Percentiles rank a stretch among this genome's conserved stretches.
These are phyloP conservation scores for Laothoe populi DNA, from an alignment of 2,888 invertebrate genomes.

Conservation along the genomic window DNA sequence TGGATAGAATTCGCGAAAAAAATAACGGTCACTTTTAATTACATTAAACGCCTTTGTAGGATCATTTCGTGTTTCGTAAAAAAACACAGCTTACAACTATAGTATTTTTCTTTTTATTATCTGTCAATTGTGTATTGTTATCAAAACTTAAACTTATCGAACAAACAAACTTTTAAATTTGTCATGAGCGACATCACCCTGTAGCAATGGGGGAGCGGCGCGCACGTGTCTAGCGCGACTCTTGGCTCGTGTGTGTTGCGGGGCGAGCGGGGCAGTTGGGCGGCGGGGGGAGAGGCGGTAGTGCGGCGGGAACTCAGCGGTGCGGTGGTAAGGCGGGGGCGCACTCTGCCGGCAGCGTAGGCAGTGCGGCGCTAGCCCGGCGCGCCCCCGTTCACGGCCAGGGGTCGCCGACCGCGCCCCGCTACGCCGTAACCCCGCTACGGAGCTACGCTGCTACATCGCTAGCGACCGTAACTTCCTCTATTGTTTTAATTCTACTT, in stretches of 20 bases:
- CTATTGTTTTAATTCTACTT: slow-evolving; percentile 66
- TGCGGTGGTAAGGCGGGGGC: slow-evolving; percentile 41
- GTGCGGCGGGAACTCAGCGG: slow-evolving; percentile 68
- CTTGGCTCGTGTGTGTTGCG: slow-evolving; percentile 35
- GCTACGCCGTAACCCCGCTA: slow-evolving; percentile 79
- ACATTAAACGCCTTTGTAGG: neutral
- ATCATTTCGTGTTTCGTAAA: neutral
- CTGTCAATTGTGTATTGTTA: neutral
- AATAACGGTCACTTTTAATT: too few relatives aligned
- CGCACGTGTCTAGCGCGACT: slow-evolving; percentile 59
- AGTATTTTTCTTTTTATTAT: neutral
- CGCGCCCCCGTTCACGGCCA: slow-evolving; percentile 84
- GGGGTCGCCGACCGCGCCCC: slow-evolving; percentile 83
- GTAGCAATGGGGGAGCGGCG: slow-evolving; percentile 55
- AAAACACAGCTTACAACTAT: neutral
- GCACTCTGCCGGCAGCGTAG: slow-evolving; percentile 36
- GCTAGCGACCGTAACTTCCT: slow-evolving; percentile 74
- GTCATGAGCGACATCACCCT: slow-evolving; percentile 41
- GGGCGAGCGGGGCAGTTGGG: slow-evolving; percentile 32
- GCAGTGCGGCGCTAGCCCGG: slow-evolving; percentile 57
- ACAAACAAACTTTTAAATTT: slow-evolving; percentile 24
- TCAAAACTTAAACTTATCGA: slow-evolving; percentile 5
- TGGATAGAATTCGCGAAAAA: too few relatives aligned
- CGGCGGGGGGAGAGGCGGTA: slow-evolving; percentile 31
- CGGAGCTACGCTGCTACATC: slow-evolving; percentile 55